phyloP scores from a whole-genome alignment of 2,888 invertebrate genomes.

The Hirtodrosophila histrioides region DNA sequence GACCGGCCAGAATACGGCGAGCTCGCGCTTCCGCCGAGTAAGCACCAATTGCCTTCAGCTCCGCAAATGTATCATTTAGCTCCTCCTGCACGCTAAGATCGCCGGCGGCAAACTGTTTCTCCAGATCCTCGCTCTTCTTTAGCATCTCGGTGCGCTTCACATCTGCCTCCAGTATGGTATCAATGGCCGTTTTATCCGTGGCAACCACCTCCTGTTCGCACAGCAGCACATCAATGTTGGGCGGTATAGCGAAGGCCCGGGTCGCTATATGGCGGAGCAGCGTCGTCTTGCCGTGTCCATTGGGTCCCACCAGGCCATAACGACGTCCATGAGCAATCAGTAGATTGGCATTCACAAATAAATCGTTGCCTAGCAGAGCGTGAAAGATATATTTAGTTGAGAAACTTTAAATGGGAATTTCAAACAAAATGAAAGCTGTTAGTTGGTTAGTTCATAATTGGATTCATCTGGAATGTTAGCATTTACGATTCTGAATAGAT shows the following conservation, averaged over 20 bases:
- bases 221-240: conserved; percentile 96
- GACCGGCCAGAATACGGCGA: conserved; percentile 97
- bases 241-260: conserved; percentile 96
- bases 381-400: too few species aligned
- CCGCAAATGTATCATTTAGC: conserved; percentile 96
- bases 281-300: conserved; percentile 99
- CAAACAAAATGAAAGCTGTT: too few species aligned
- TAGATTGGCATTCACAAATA: conserved; percentile 97
- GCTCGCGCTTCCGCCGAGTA: conserved; percentile 99
- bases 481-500: too few species aligned
- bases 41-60: conserved; percentile 97
- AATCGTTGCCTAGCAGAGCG: conserved; percentile 89
- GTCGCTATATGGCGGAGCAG: conserved; percentile 95
- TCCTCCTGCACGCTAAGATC: conserved; percentile 90
- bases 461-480: too few species aligned
- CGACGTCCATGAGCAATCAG: conserved; percentile 96
- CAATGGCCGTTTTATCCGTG: conserved; percentile 96
- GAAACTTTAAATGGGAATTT: too few species aligned
- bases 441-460: too few species aligned
- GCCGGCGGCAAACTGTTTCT: conserved; percentile 90
- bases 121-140: conserved; percentile 92
- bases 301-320: conserved; percentile 99
- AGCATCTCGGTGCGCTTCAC: conserved; percentile 93
- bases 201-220: conserved; percentile 99
- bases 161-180: conserved; percentile 96